Evolutionary conservation across 92 coral and sea anemone species (phyloP), one percentile per base, ranked within the genome.

Genomic region (Pocillopora meandrina): DNA sequence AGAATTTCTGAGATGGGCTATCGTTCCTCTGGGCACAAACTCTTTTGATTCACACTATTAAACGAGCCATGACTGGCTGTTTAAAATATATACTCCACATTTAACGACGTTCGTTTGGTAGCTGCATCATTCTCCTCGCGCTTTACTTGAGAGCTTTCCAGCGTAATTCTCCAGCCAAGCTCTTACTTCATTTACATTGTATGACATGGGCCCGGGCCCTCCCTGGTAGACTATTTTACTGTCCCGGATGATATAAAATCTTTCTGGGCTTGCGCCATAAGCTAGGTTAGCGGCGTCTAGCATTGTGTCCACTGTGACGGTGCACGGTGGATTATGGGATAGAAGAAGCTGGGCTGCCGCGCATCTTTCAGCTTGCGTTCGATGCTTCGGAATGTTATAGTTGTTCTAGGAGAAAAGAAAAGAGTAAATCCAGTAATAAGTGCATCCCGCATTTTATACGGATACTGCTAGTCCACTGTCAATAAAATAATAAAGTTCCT

Each of bases 221-320:
- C 98, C 98, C 64, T 85, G 93, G 74, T 95, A 95, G 52, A 87
- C 94, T 79, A 95, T 83, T 67, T 70, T 86, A 56, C 90, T 92
- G 18, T 95, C 92, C 76, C 76, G 89, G 49, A 95, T 90, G 56
- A 86, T 87, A 60, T 95, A 94, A 13, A 95, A 88, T 69, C 98
- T 84, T 64, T 93, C 96, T 2, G 98, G 98, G 10, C 91, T 84
- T 1, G 98, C 98, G 14, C 95, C 97, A 65, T 95, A 95, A 31
- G 97, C 93, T 68, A 90, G 72, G 84, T 88, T 87, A 3, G 93
- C 92, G 12, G 92, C 92, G 84, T 95, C 92, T 10, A 89, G 60
- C 97, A 95, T 93, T 74, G 88, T 91, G 90, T 95, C 98, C 14
- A 95, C 97, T 60, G 84, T 84, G 58, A 95, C 95, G 33, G 98